phyloP scores from a whole-genome alignment of 92 coral and sea anemone species.

The Actinernus sp. region DNA sequence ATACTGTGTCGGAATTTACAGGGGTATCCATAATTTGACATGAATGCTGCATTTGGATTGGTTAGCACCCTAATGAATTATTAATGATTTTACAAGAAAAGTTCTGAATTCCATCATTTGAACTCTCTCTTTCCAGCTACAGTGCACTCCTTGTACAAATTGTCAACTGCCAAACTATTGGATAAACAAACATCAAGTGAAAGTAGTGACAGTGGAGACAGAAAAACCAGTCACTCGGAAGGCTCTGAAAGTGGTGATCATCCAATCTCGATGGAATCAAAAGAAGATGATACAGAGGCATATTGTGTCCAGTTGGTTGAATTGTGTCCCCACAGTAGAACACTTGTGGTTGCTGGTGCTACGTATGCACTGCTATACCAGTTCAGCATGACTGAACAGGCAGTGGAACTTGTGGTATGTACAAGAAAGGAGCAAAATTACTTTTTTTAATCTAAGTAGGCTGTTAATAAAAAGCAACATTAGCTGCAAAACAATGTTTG shows the following conservation, averaged over 20 bases:
- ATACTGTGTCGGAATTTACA: too few species aligned
- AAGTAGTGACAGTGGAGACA: slow-evolving; percentile 66
- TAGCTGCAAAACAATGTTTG: too few species aligned
- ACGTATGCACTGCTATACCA: slow-evolving; percentile 76
- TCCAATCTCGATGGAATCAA: slow-evolving; percentile 31
- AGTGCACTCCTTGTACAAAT: slow-evolving; percentile 66
- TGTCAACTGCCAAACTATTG: slow-evolving; percentile 90
- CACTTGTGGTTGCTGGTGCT: slow-evolving; percentile 79
- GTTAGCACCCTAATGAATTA: too few species aligned
- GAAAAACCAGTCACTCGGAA: slow-evolving; percentile 50
- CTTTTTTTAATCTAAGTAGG: too few species aligned
- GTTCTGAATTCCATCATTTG: background rate
- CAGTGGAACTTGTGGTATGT: slow-evolving; percentile 84
- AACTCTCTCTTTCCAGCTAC: slow-evolving; percentile 50
- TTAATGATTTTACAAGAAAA: too few species aligned
- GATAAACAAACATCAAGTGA: slow-evolving; percentile 76
- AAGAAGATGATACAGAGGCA: slow-evolving; percentile 75
- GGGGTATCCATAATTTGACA: too few species aligned
- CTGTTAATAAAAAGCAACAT: too few species aligned
- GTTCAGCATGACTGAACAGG: slow-evolving; percentile 75
- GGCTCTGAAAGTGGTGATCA: slow-evolving; percentile 52
- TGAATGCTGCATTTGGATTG: too few species aligned
- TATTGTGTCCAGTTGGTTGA: slow-evolving; percentile 75
- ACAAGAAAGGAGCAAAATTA: too few species aligned
- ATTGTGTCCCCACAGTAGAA: slow-evolving; percentile 85